Percentiles rank a stretch among this genome's conserved stretches.
These are phyloP conservation scores for Peromyscus aztecus DNA, from an alignment of 2,797 vertebrate genomes.

Conservation along the genomic window DNA sequence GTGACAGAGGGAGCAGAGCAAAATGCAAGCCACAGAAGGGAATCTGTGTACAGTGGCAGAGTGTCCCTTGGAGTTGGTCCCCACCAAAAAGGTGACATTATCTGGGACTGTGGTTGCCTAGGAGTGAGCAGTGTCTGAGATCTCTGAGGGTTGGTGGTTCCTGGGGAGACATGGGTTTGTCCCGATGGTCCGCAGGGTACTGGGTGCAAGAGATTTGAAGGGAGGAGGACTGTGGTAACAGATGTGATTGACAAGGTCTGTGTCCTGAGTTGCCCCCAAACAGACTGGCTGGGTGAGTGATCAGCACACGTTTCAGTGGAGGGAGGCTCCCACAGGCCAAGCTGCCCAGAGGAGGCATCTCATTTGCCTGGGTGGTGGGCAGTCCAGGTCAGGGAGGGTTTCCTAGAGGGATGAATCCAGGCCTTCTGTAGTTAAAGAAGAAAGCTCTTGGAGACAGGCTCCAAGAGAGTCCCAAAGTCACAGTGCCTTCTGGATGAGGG, in stretches of 20 bases:
- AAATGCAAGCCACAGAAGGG: too few species aligned
- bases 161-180: neutral
- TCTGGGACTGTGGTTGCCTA: neutral
- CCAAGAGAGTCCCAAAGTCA: neutral
- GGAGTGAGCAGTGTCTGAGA: too few species aligned
- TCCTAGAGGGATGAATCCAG: neutral
- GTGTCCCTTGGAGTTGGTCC: neutral
- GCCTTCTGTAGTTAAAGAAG: neutral
- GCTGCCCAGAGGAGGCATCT: neutral
- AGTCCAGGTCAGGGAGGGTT: neutral
- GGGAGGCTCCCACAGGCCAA: neutral
- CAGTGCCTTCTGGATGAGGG: neutral
- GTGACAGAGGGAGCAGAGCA: neutral
- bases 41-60: neutral
- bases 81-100: neutral
- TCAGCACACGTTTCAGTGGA: neutral
- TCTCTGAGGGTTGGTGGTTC: rapidly evolving
- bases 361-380: neutral
- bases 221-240: neutral
- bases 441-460: too few species aligned
- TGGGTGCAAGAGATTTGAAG: neutral
- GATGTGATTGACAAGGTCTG: neutral
- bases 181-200: rapidly evolving
- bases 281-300: neutral
- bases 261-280: neutral